Evolutionary conservation across 2,797 vertebrate genomes (phyloP), one percentile per base, ranked within the genome.

Genomic region (Leuciscus waleckii): DNA sequence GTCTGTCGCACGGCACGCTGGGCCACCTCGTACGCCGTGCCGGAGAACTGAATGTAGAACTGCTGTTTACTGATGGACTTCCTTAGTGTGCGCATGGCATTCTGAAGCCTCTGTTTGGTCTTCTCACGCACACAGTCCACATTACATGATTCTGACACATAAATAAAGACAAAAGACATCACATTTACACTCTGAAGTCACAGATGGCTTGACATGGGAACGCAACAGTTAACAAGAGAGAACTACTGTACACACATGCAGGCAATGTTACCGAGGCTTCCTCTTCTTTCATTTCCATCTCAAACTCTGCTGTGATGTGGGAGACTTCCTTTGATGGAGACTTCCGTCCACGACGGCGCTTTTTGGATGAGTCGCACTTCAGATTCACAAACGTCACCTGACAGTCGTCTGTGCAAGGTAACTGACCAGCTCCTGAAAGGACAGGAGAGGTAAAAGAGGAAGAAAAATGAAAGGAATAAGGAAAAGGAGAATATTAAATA

Each of bases 341-440:
- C 88, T 98, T 98, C 82, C 97, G 97, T 41, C 98, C 98, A 7
- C 97, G 95, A 1, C 97, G 90, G 16, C 96, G 96, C 89, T 98
- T 98, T 95, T 97, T 99, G 3, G 98, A 98, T 1, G 98, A 98
- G 90, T 99, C 97, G 0, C 98, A 99, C 91, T 98, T 99, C 78
- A 99, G 94, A 82, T 97, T 98, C 88, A 99, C 96, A 23, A 97
- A 99, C 0, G 97, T 97, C 78, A 99, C 94, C 61, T 97, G 97
- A 93, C 97, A 97, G 92, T 97, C 95, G 23, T 99, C 97, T 77
- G 96, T 96, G 87, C 94, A 97, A 77, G 95, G 95, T 92, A 97
- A 96, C 85, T 95, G 95, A 56, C 94, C 91, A 85, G 92, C 94
- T 95, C 91, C 86, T 87, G 58, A 84, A n/a, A 54, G 10, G 73